Conservation (phyloP, 30 jellyfish, hydroid and myxozoan genomes). For the Mastigias papua region DNA sequence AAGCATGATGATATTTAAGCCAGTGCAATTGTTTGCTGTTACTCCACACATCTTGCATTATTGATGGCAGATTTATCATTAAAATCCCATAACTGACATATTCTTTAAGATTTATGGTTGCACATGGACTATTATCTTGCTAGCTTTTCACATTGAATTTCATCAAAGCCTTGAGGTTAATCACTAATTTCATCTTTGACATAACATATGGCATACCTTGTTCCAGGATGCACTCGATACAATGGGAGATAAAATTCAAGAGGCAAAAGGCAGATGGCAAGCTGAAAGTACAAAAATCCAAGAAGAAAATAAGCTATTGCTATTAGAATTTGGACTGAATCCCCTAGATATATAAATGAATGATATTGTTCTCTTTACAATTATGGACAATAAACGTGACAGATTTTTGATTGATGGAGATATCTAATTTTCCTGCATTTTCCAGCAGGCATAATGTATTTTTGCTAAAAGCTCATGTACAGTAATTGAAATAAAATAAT, state of each 20-base stretch:
- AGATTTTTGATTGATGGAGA: not conserved
- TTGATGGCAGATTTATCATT: no score
- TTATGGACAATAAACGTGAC: not conserved
- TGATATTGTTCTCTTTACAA: not conserved
- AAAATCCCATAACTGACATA: no score
- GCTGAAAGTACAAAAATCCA: conserved; percentile 74
- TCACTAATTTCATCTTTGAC: no score
- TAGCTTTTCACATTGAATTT: no score
- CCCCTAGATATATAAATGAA: conserved; percentile 66
- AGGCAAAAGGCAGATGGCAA: conserved; percentile 73
- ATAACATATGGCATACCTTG: not conserved
- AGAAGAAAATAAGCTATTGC: conserved; percentile 59
- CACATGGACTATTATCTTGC: no score
- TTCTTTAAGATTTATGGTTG: no score
- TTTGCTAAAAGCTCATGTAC: not conserved
- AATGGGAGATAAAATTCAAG: conserved; percentile 80
- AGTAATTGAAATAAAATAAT: not conserved
- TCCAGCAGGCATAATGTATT: no score
- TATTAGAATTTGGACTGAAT: conserved; percentile 80
- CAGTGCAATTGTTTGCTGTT: no score
- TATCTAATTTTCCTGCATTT: not conserved
- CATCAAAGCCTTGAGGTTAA: not conserved
- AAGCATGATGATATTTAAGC: no score
- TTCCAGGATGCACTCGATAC: conserved; percentile 83
- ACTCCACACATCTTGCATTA: no score